Evolutionary conservation across 2,888 invertebrate genomes (phyloP), one percentile per base, ranked within the genome.

Genomic region (Liopterus haemorrhoidalis): DNA sequence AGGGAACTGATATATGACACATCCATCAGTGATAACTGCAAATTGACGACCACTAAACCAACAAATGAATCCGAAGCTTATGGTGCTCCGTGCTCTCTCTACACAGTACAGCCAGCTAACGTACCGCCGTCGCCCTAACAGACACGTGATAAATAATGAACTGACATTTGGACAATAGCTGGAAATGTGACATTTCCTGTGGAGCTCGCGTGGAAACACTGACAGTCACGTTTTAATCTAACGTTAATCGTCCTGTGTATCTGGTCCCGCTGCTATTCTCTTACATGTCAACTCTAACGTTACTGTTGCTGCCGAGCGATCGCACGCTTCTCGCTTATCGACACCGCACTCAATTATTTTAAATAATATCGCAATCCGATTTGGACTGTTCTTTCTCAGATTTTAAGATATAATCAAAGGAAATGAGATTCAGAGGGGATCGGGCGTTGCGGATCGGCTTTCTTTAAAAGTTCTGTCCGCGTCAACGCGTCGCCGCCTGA

Each of bases 351-450:
- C 48, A 42, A 50, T 50, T 52, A 50, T 38, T 35, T 16, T 40
- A 42, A 48, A 52, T 48, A 50, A 48, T 48, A 40, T 45, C 40
- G 27, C 38, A 38, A 39, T 43, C n/a, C 22, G 22, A 16, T 28
- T 35, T 46, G 39, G 33, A 44, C 49, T 48, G 51, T 50, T 51
- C 51, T 53, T 54, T 54, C 54, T 51, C 49, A 50, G 51, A 54
- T 52, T 53, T 53, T 49, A 42, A 54, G 54, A 58, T 56, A 55
- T 53, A 55, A 56, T 57, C 54, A 54, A 52, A 55, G 56, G 57
- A 58, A 59, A 59, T 59, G 57, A 57, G 57, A 56, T 58, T 55
- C 51, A 47, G 52, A 52, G 51, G 42, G 46, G 44, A 15, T 25
- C 5, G 5, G 22, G 22, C 22, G 22, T 6, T 22, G 22, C 22